Percentiles rank a stretch among this genome's conserved stretches.
These are phyloP conservation scores for Temnopleurus reevesii DNA, from an alignment of 53 echinoderm and acorn worm species.

Conservation along the genomic window DNA sequence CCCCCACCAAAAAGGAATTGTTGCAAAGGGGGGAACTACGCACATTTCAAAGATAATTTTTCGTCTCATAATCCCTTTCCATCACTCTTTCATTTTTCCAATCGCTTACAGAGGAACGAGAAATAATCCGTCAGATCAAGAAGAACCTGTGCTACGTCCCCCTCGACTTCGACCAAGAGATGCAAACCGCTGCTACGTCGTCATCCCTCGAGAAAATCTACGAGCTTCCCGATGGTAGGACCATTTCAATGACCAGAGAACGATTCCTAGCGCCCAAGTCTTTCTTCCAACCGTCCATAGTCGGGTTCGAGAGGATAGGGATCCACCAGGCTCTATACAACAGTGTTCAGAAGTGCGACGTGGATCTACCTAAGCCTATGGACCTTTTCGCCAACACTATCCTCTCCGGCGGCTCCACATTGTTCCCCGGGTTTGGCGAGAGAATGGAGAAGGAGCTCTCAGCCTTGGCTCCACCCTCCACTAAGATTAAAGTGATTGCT, in stretches of 20 bases:
- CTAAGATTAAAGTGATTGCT: constrained; percentile 78
- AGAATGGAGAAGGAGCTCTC: constrained; percentile 61
- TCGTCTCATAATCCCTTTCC: too few species aligned
- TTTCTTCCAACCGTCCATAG: constrained; percentile 74
- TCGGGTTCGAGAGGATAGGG: constrained; percentile 67
- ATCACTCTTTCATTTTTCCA: too few species aligned
- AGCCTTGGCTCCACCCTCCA: constrained; percentile 68
- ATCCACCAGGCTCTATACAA: constrained; percentile 85
- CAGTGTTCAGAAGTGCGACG: constrained; percentile 82
- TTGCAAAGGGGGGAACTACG: too few species aligned
- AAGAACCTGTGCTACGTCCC: constrained; percentile 73
- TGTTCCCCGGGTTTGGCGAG: constrained; percentile 78
- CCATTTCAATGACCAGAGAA: too few species aligned
- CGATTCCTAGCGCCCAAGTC: constrained; percentile 80
- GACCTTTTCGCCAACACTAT: constrained; percentile 76
- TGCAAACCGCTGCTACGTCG: too few species aligned
- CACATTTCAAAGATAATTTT: too few species aligned
- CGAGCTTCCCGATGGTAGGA: constrained; percentile 47
- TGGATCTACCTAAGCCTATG: constrained; percentile 73
- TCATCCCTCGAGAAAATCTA: constrained; percentile 50
- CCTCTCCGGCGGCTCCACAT: constrained; percentile 80
- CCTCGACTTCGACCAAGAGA: constrained; percentile 76
- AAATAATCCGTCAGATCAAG: constrained; percentile 75
- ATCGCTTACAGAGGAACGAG: constrained; percentile 65
- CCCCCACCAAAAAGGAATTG: too few species aligned